Conservation (phyloP, 2,113 vertebrate species). For the Chloropsis cyanopogon region DNA sequence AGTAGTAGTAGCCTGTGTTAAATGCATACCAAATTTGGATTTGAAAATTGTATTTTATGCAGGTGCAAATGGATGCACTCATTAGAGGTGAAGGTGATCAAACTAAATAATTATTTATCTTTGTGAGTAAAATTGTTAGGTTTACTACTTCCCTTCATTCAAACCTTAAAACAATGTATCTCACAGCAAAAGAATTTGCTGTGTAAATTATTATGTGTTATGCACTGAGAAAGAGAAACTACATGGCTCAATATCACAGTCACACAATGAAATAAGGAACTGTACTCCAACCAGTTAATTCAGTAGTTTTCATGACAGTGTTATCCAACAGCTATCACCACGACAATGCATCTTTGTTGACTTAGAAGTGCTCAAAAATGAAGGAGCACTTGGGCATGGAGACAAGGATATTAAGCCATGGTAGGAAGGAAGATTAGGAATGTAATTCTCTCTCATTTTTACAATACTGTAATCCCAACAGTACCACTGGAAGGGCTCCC, state of each 20-base stretch:
- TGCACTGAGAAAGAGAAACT: neutral
- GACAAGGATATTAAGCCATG: neutral
- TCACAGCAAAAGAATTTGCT: neutral
- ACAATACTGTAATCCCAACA: neutral
- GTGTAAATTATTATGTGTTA: neutral
- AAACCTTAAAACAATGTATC: neutral
- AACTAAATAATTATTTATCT: neutral
- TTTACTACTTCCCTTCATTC: neutral
- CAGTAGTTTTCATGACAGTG: neutral
- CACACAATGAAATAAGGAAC: conserved; percentile 10
- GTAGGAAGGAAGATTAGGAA: neutral
- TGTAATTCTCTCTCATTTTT: neutral
- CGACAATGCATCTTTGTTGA: neutral
- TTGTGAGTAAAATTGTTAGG: neutral
- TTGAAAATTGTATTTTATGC: neutral
- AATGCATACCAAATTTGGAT: neutral
- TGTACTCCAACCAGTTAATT: neutral
- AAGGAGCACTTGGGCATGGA: conserved; percentile 3
- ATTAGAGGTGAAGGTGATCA: neutral
- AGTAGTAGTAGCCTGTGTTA: neutral
- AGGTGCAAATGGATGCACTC: neutral
- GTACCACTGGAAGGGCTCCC: neutral
- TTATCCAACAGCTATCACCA: neutral
- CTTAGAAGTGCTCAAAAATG: neutral
- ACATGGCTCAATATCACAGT: neutral